Evolutionary conservation across 2,797 vertebrate genomes (phyloP).

Genomic region (Silurus lanzhouensis): DNA sequence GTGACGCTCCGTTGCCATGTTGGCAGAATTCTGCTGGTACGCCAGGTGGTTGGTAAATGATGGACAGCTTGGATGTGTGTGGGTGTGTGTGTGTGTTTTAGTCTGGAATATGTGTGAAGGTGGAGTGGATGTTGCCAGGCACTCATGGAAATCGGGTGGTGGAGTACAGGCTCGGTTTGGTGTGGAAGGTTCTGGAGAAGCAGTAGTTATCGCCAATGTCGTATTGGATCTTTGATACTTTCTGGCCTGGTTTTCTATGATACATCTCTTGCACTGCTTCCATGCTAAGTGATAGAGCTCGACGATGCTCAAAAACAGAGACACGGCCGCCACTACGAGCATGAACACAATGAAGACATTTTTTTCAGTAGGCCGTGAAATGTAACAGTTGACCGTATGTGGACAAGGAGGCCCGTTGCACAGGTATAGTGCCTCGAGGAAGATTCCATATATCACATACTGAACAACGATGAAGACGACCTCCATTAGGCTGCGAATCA

Average conservation of each 20-base stretch:
- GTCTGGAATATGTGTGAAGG: constrained; percentile 55
- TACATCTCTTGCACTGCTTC: constrained; percentile 82
- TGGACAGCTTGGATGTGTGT: constrained; percentile 68
- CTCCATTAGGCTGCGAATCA: constrained; percentile 90
- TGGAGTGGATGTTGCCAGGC: constrained; percentile 72
- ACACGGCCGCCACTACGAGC: constrained; percentile 86
- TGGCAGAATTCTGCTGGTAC: constrained; percentile 87
- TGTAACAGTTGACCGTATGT: constrained; percentile 91
- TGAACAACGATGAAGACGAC: constrained; percentile 91
- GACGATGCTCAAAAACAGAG: constrained; percentile 85
- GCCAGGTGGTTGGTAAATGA: constrained; percentile 85
- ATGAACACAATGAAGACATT: constrained; percentile 97
- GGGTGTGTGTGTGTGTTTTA: constrained; percentile 64
- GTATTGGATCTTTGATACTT: constrained; percentile 29
- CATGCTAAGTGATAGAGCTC: constrained; percentile 92
- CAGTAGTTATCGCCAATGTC: constrained; percentile 51
- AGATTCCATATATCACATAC: constrained; percentile 89
- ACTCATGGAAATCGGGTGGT: constrained; percentile 88
- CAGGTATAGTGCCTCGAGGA: constrained; percentile 84
- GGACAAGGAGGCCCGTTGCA: constrained; percentile 88
- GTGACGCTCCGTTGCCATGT: constrained; percentile 84
- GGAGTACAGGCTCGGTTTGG: constrained; percentile 76
- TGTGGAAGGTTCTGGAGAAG: constrained; percentile 56
- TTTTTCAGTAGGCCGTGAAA: constrained; percentile 97
- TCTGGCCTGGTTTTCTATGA: constrained; percentile 52